Conservation (phyloP, 35 echinoderm and acorn worm species). For the Lytechinus variegatus region DNA sequence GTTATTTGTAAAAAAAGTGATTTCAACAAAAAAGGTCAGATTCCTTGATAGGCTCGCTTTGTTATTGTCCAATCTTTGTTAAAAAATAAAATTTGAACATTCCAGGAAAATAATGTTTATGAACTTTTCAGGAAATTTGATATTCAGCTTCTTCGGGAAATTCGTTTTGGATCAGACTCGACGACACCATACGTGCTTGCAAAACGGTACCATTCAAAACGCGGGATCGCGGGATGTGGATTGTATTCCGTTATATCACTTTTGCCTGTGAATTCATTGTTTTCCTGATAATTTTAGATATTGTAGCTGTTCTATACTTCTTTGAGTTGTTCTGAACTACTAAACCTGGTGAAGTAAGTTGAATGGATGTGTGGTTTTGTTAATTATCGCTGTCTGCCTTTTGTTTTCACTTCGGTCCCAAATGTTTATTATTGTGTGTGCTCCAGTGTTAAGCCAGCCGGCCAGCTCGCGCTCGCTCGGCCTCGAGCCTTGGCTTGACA, state of each 20-base stretch:
- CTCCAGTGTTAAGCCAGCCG: no score
- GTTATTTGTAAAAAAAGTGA: no score
- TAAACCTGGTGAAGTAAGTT: background rate
- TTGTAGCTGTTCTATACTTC: conserved; percentile 45
- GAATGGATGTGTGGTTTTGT: background rate
- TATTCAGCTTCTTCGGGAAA: no score
- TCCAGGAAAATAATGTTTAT: no score
- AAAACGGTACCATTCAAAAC: background rate
- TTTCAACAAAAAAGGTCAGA: no score
- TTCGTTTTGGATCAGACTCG: no score
- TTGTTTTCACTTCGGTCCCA: background rate
- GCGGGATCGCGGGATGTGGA: conserved; percentile 29
- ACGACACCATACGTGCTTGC: background rate
- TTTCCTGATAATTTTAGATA: conserved; percentile 56
- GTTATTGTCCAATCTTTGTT: no score
- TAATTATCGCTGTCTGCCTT: background rate
- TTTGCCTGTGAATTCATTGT: conserved; percentile 60
- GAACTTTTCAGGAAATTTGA: no score
- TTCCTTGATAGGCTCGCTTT: no score
- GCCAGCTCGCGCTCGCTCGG: no score
- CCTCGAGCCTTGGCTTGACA: no score
- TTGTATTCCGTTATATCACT: conserved; percentile 52
- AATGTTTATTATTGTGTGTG: background rate
- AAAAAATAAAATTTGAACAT: no score
- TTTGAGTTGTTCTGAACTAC: conserved; percentile 33